Evolutionary conservation across 2,113 vertebrate species (phyloP), one percentile per base, ranked within the genome.

Genomic region (Halichoerus grypus): DNA sequence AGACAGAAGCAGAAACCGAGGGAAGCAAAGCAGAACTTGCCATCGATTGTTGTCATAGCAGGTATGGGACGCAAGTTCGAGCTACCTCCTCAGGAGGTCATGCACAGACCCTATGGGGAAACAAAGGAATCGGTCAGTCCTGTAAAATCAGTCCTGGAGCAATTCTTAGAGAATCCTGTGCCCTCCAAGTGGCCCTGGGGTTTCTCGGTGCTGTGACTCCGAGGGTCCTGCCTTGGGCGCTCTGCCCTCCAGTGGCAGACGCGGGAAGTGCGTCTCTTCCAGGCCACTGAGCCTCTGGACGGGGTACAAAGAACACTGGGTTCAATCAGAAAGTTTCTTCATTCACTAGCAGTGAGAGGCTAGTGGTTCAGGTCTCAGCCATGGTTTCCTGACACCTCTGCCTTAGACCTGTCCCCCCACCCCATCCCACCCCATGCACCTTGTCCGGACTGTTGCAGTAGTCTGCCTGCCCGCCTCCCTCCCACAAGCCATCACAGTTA

Each of bases 211-310:
- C 71, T 49, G 26, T 7, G 65, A 21, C 57, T 33, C 46, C 5
- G 16, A 53, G 5, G 42, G 26, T 13, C 49, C 96, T 15, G 87
- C 80, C 24, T 53, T 88, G 82, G 84, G n/a, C 16, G 5, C 90
- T 19, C 57, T 92, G 86, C 90, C 95, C 95, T 93, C 93, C 19
- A 79, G 55, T 95, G 96, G 92, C 92, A 76, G 71, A 53, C 31
- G 8, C 0, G 22, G 74, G 63, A 85, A 96, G 49, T 76, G n/a
- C 22, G 4, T 36, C 67, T 81, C 61, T 74, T 33, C 59, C 2
- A 0, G 31, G n/a, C 31, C 4, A 1, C 3, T 0, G 13, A 36
- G 12, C 22, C 36, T n/a, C 51, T 13, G 9, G 42, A 14, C 1
- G 0, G 0, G 14, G 74, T 33, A 33, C 31, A 5, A 8, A 28